Conservation (phyloP, 2,888 invertebrate species). For the Luperina nickerlii region DNA sequence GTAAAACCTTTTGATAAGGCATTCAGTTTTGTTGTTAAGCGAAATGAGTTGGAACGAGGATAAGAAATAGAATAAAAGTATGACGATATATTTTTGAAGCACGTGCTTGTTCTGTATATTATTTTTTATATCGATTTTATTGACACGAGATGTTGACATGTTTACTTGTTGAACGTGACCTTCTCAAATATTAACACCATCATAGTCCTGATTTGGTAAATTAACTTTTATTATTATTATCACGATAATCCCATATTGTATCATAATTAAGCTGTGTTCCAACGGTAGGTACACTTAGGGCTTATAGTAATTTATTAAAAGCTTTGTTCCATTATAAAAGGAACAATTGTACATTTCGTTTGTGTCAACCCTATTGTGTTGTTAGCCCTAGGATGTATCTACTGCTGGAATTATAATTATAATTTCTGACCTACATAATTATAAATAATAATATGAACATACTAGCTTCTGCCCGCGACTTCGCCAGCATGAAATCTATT, state of each 20-base stretch:
- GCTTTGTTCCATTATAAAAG: not conserved
- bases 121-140: not conserved
- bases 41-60: constrained; percentile 33
- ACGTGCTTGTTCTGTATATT: constrained; percentile 8
- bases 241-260: constrained; percentile 1
- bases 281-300: not conserved
- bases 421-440: not conserved
- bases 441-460: not conserved
- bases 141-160: not conserved
- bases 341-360: not conserved
- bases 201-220: not conserved
- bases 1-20: constrained; percentile 41
- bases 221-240: not conserved
- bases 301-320: constrained; percentile 4
- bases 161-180: not conserved
- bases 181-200: not conserved
- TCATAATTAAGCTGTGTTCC: not conserved
- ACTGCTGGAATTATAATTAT: not conserved
- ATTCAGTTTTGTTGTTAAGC: constrained; percentile 36
- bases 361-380: not conserved
- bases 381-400: not conserved
- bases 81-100: constrained; percentile 3
- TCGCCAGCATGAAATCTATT: too few relatives aligned
- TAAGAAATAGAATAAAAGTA: constrained; percentile 18
- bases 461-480: too few relatives aligned